Evolutionary conservation across 2,797 vertebrate genomes (phyloP).

Genomic region (Centroberyx gerrardi): DNA sequence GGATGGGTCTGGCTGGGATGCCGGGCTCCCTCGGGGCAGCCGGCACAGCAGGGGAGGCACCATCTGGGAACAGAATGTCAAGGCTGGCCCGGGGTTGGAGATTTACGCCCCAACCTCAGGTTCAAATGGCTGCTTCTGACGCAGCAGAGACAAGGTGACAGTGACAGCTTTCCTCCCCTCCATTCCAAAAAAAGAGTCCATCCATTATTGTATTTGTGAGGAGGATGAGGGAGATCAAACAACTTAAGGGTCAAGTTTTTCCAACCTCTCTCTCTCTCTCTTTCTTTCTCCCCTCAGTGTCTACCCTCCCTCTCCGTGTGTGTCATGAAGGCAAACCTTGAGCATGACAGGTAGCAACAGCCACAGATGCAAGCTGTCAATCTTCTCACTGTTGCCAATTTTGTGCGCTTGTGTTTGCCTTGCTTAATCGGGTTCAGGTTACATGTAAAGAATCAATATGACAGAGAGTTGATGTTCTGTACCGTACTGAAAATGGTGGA

Average conservation of each 20-base stretch:
- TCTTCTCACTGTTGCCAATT: neutral
- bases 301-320: neutral
- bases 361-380: slow-evolving; percentile 2
- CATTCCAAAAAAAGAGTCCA: slow-evolving; percentile 54
- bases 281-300: slow-evolving; percentile 19
- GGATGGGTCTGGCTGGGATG: slow-evolving; percentile 75
- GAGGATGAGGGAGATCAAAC: slow-evolving; percentile 39
- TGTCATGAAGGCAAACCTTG: slow-evolving; percentile 24
- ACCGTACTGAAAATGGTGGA: neutral
- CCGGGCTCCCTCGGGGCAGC: slow-evolving; percentile 61
- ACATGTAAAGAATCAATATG: neutral
- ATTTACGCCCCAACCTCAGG: slow-evolving; percentile 76
- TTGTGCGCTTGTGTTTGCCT: neutral
- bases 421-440: neutral
- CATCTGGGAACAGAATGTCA: slow-evolving; percentile 81
- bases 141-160: slow-evolving; percentile 59
- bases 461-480: neutral
- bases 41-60: slow-evolving; percentile 71
- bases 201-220: slow-evolving; percentile 56
- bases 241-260: slow-evolving; percentile 61
- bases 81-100: slow-evolving; percentile 67
- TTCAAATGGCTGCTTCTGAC: slow-evolving; percentile 71
- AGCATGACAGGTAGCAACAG: slow-evolving; percentile 35
- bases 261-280: slow-evolving; percentile 47
- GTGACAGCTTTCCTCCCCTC: slow-evolving; percentile 59